These are phyloP conservation scores for Megastigmus dorsalis DNA, from an alignment of 2,888 invertebrate species.

Conservation along the genomic window DNA sequence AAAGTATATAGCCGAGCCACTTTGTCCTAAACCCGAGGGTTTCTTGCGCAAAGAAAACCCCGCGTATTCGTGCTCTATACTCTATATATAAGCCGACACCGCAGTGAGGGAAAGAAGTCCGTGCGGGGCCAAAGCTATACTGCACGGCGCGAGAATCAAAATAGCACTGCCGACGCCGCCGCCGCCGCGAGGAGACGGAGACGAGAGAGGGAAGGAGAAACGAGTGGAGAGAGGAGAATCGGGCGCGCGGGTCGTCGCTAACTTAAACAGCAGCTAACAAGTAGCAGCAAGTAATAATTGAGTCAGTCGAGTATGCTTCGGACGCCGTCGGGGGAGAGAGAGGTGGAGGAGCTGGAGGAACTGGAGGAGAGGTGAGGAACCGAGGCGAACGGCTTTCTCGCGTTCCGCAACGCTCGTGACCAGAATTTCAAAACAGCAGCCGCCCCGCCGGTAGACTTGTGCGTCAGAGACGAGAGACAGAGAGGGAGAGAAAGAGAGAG, in stretches of 20 bases:
- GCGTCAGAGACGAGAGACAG: no score
- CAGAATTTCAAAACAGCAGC: conserved; percentile 67
- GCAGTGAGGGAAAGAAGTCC: neutral
- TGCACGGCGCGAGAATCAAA: conserved; percentile 39
- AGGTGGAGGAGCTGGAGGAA: conserved; percentile 33
- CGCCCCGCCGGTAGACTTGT: conserved; percentile 15
- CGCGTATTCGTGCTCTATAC: conserved; percentile 18
- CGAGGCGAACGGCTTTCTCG: conserved; percentile 8
- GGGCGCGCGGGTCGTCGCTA: conserved; percentile 44
- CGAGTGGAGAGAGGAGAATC: no score
- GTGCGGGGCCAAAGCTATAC: neutral
- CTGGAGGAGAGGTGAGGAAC: neutral
- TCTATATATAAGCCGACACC: no score
- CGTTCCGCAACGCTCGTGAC: conserved; percentile 60
- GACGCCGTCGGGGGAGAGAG: conserved; percentile 50
- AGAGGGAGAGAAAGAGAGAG: no score
- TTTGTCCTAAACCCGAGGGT: conserved; percentile 13
- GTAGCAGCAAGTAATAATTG: conserved; percentile 69
- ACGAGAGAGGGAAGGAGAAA: conserved; percentile 36
- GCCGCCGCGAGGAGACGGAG: conserved; percentile 34
- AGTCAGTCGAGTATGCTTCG: conserved; percentile 64
- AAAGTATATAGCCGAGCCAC: conserved; percentile 21
- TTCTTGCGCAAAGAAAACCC: no score
- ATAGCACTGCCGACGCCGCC: conserved; percentile 6
- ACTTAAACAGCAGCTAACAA: conserved; percentile 68